Evolutionary conservation across 1,140 invertebrate genomes (phyloP), one percentile per base, ranked within the genome.

Genomic region (Drosophila tristis): DNA sequence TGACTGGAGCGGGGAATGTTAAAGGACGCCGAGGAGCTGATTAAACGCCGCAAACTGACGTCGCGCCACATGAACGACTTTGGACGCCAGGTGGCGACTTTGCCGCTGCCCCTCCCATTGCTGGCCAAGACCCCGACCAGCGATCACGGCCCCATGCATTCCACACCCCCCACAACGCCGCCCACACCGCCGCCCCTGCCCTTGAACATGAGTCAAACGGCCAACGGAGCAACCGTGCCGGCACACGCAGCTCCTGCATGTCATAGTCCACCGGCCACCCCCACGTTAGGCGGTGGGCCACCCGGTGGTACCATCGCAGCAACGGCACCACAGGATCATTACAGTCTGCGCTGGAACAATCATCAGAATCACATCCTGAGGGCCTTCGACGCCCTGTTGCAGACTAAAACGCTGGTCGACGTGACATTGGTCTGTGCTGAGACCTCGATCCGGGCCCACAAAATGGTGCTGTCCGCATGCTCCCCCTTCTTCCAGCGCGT

Each of bases 271-370:
- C 84, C 87, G 31, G 70, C 87, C 67, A 90, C 87, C 47, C 79
- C 84, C 39, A 86, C 80, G 15, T 57, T 47, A 44, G 39, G 31
- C 9, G 35, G 45, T 9, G 54, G 43, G 16, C 35, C 63, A 43
- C n/a, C 31, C 26, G 42, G 42, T 26, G n/a, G 49, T 25, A 42
- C 23, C 39, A 1, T 44, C 45, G 23, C 16, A 5, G 11, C 35
- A 39, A 13, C 67, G 8, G 51, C 66, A 9, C 54, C 71, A 39
- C 94, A 96, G 92, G 96, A 97, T 80, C 96, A 97, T 91, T 98
- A 97, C 92, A 97, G 96, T 82, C 93, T 98, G 68, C 95, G 96
- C 92, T 98, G 97, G 97, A 97, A 97, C 93, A 97, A 98, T 93
- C 97, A 98, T 93, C 96, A 97, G 90, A 94, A 94, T 59, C 96